Base-by-base conservation (phyloP, 30 jellyfish, hydroid and myxozoan species). In the Cassiopea andromeda region DNA sequence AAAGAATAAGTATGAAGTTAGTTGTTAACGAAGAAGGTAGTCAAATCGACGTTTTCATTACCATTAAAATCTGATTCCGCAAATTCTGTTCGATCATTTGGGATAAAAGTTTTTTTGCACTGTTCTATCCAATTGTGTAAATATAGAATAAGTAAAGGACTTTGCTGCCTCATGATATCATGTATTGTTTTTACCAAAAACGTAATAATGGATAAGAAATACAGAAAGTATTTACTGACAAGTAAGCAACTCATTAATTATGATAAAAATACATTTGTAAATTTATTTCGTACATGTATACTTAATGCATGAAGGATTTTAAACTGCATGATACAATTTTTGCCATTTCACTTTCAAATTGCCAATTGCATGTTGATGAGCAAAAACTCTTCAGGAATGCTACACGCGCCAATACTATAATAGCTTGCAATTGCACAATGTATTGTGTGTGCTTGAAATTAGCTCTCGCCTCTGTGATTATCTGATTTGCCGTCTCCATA, bases 251-350 rank as follows among this genome's bases (percentile, higher is more conserved):
- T 16, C 75, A 60, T 47, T 80, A n/a, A 80, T 79, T 66, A 67
- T 80, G 66, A 68, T 80, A 67, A 64, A 46, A 77, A 74, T 81
- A 81, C 91, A 83, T 71, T 69, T 83, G 91, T 83, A 83, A 83
- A 83, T 83, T 83, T 60, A 49, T 57, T 68, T 83, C 91, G 70
- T 83, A 83, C 91, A 83, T 83, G 8, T 60, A 83, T 18, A 50
- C 74, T 48, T 83, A 72, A 83, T 47, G 85, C 77, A 83, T 54
- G 80, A 68, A 77, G 91, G 77, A 61, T 83, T 83, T 69, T 83
- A 14, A 50, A 6, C 59, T 7, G 48, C 45, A 48, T 18, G 13
- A 67, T 15, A 44, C 43, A n/a, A 8, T 80, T 80, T 47, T 80
- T 78, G 8, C 45, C 19, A 27, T 59, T 12, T 49, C 7, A n/a